phyloP scores from a whole-genome alignment of 2,797 vertebrate genomes.

The Tenualosa thibaudeaui region DNA sequence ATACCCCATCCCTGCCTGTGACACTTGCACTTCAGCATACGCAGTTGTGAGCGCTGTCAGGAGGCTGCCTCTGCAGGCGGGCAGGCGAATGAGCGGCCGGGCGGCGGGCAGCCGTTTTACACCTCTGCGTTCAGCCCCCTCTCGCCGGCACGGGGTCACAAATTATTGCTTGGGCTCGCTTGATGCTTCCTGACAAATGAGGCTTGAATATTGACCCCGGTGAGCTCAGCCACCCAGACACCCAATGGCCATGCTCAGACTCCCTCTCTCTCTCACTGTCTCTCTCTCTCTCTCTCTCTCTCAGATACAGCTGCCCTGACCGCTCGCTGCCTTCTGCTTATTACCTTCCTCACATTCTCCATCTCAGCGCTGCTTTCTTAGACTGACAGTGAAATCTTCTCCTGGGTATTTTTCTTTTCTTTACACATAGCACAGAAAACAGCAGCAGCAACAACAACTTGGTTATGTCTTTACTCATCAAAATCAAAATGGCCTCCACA shows the following conservation, averaged over 20 bases:
- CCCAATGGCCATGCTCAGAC: neutral
- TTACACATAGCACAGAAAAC: neutral
- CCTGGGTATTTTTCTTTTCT: neutral
- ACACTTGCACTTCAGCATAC: slow-evolving; percentile 62
- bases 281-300: neutral
- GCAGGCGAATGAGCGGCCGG: no score
- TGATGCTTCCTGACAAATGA: slow-evolving; percentile 71
- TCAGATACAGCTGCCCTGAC: neutral
- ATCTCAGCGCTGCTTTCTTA: neutral
- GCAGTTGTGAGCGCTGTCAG: slow-evolving; percentile 50
- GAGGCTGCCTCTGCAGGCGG: slow-evolving; percentile 52
- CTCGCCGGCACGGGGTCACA: slow-evolving; percentile 66
- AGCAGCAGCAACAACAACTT: neutral
- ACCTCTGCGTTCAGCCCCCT: slow-evolving; percentile 53
- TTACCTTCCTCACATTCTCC: neutral
- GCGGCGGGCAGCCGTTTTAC: slow-evolving; percentile 51
- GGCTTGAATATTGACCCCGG: slow-evolving; percentile 62
- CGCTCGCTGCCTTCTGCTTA: neutral
- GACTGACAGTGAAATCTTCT: neutral
- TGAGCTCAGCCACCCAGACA: neutral
- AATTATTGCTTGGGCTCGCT: slow-evolving; percentile 68
- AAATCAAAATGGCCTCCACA: neutral
- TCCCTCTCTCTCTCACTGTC: neutral
- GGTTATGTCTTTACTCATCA: neutral
- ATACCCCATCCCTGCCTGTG: slow-evolving; percentile 64